Percentiles rank a stretch among this genome's conserved stretches.
Conservation (phyloP, 2,113 vertebrate genomes). For the Hydrolagus affinis region DNA sequence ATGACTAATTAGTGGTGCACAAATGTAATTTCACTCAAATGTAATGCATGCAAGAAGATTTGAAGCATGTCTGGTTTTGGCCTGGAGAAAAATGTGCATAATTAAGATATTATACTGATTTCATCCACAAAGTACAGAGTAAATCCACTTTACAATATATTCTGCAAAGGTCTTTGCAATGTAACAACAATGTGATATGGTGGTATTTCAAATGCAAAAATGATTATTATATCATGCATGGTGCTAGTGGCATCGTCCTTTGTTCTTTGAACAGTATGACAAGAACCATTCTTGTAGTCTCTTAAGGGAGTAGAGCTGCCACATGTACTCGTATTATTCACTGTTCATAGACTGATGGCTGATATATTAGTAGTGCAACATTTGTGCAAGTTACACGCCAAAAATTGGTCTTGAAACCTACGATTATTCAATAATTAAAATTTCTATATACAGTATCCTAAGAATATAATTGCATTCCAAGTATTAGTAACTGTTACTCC, state of each 20-base stretch:
- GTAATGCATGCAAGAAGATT: not conserved
- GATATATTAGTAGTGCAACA: too few species aligned
- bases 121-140: too few species aligned
- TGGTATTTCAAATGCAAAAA: too few species aligned
- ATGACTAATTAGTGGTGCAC: constrained; percentile 16
- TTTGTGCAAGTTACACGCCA: not conserved
- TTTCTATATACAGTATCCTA: not conserved
- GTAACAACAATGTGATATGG: too few species aligned
- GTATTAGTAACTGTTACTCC: not conserved
- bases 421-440: not conserved
- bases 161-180: too few species aligned
- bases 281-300: not conserved
- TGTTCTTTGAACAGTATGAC: not conserved
- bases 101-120: not conserved
- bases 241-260: not conserved
- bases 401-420: not conserved
- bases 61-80: not conserved
- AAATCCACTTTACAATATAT: too few species aligned
- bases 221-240: not conserved
- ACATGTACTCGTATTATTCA: not conserved
- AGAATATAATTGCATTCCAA: not conserved
- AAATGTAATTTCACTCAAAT: not conserved
- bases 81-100: not conserved
- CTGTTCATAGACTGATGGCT: not conserved
- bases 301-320: constrained; percentile 7